phyloP scores from a whole-genome alignment of 2,113 vertebrate genomes.

The Artemisiospiza belli region DNA sequence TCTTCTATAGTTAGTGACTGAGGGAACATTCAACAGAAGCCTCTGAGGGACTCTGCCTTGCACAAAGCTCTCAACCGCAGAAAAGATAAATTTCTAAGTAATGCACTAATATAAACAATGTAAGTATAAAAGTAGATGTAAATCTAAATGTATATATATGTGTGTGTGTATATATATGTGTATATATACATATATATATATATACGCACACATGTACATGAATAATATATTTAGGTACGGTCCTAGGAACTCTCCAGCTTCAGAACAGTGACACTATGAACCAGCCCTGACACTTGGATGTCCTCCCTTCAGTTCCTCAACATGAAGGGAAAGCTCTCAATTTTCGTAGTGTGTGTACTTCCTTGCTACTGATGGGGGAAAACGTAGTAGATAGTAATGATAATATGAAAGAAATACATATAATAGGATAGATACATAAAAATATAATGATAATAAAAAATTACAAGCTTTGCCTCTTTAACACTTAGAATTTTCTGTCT shows the following conservation, averaged over 20 bases:
- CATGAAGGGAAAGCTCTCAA: background rate
- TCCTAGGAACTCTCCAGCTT: background rate
- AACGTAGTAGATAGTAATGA: background rate
- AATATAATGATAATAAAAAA: background rate
- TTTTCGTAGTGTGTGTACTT: background rate
- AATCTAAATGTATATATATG: background rate
- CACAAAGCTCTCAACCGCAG: background rate
- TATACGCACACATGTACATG: accelerated
- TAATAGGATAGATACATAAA: background rate
- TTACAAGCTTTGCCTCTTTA: background rate
- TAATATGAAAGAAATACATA: background rate
- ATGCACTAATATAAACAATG: background rate
- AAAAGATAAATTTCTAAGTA: background rate
- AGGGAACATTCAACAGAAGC: background rate
- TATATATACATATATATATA: accelerated
- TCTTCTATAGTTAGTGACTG: background rate
- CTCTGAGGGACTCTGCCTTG: background rate
- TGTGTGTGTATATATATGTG: background rate
- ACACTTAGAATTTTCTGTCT: background rate
- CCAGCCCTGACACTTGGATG: background rate
- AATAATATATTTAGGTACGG: background rate
- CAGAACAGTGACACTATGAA: background rate
- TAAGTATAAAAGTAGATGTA: background rate
- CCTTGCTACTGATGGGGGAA: accelerated
- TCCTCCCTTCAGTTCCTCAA: background rate